Conservation (phyloP, 1,140 invertebrate species). For the Polypedilum vanderplanki region DNA sequence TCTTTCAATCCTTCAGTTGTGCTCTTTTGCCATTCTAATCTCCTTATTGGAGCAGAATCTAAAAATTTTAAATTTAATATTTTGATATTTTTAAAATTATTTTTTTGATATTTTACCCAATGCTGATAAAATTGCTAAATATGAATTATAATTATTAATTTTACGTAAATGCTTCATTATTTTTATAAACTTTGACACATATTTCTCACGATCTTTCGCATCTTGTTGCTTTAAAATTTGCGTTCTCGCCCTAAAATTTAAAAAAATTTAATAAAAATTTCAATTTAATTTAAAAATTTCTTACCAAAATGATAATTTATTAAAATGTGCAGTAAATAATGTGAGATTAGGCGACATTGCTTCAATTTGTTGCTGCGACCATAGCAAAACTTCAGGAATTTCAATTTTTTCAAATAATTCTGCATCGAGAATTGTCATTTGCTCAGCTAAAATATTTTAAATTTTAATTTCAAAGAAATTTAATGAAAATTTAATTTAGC, state of each 20-base stretch:
- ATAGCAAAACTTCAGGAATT: conserved; percentile 92
- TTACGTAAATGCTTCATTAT: conserved; percentile 97
- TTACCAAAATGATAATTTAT: conserved; percentile 98
- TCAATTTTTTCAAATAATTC: conserved; percentile 95
- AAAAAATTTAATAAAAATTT: conserved; percentile 29
- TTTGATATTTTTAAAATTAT: background rate
- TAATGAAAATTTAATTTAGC: background rate
- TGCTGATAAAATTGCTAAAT: conserved; percentile 91
- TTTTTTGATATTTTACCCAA: conserved; percentile 47
- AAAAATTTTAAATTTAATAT: background rate
- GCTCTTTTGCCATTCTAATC: conserved; percentile 91
- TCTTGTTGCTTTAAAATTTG: conserved; percentile 72
- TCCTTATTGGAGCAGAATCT: conserved; percentile 31
- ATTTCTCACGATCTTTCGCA: conserved; percentile 90
- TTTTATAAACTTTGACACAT: conserved; percentile 95
- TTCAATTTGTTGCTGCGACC: conserved; percentile 96
- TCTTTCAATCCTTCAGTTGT: conserved; percentile 89
- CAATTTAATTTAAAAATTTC: conserved; percentile 27
- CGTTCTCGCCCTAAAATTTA: conserved; percentile 63
- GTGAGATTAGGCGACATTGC: conserved; percentile 94
- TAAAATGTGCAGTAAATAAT: conserved; percentile 97
- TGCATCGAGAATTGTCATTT: conserved; percentile 96
- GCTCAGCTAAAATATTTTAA: conserved; percentile 63
- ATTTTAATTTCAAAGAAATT: background rate
- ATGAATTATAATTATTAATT: conserved; percentile 98